Base-by-base conservation (phyloP, 2,113 vertebrate species). In the Cololabis saira region DNA sequence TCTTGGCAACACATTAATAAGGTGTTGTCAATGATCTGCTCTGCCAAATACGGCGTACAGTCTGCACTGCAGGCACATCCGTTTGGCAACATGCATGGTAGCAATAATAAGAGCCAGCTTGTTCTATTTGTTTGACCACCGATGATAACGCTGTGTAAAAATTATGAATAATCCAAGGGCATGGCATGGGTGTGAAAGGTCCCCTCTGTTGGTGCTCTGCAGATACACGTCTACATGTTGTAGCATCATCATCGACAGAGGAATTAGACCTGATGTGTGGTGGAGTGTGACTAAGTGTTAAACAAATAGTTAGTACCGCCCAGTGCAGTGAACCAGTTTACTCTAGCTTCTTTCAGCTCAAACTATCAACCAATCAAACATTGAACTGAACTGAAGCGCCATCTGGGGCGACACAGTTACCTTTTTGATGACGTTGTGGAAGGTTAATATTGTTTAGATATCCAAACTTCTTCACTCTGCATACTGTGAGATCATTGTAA, bases 1-100 rank as follows among this genome's bases (percentile, higher is more conserved):
- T 60, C 21, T 71, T 76, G 64, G 67, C 81, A 71, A 63, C 49
- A 82, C 56, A 71, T 64, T 72, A 70, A 55, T 65, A 33, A 43
- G 52, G 55, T 63, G 58, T 70, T 80, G 67, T 75, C 66, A 61
- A 19, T 45, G 56, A 66, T 74, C 71, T 71, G 60, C 76, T 71
- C 57, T 64, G 75, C 48, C 74, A 76, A 62, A 51, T 50, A 19
- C 41, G 56, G 21, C 62, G 49, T 16, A 37, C 33, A 37, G 33
- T 37, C 10, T 74, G 51, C 59, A 43, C 62, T 78, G 56, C 64
- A 78, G 76, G 76, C 56, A 0, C 62, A 33, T 51, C 43, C 74
- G 45, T 64, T 41, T 81, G 72, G 70, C 70, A 60, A 71, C 43
- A 44, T 15, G 42, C 49, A 42, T 61, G 54, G 68, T 42, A 40